These are phyloP conservation scores for Whitmania pigra DNA, from an alignment of 1,140 invertebrate genomes.

Conservation along the genomic window DNA sequence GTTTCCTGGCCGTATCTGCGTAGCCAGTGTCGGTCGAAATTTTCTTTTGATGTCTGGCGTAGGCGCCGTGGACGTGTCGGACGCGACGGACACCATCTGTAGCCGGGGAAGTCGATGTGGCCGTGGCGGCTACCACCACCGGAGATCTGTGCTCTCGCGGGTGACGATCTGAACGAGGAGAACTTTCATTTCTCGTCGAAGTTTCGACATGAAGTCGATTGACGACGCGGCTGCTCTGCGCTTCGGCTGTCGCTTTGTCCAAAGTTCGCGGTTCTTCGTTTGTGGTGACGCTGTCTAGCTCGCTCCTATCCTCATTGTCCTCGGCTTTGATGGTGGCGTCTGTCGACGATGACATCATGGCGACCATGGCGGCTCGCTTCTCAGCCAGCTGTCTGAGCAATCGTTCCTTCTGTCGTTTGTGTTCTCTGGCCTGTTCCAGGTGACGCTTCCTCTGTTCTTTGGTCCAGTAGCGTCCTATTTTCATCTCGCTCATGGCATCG, in stretches of 20 bases:
- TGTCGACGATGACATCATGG: conserved; percentile 5
- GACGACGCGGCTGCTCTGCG: too few relatives aligned
- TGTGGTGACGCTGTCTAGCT: not conserved
- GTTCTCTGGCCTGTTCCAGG: conserved; percentile 55
- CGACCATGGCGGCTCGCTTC: conserved; percentile 5
- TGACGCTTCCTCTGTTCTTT: conserved; percentile 65
- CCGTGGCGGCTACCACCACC: not conserved
- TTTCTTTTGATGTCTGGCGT: not conserved
- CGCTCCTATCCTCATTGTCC: not conserved
- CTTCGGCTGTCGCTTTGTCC: not conserved
- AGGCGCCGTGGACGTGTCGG: not conserved
- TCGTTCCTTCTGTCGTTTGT: conserved; percentile 43
- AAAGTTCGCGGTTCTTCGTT: not conserved
- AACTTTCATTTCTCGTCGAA: too few relatives aligned
- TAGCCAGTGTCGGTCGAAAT: not conserved
- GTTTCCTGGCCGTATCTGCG: not conserved
- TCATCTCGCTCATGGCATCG: conserved; percentile 65
- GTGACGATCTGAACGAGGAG: too few relatives aligned
- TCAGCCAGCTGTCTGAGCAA: conserved; percentile 2
- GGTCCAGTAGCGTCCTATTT: conserved; percentile 65
- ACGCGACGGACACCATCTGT: not conserved
- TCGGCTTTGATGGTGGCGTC: conserved; percentile 7
- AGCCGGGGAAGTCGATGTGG: not conserved
- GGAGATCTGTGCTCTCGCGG: too few relatives aligned
- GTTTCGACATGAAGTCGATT: too few relatives aligned